These are phyloP conservation scores for Silurus lanzhouensis DNA, from an alignment of 2,797 vertebrate species.

Conservation along the genomic window DNA sequence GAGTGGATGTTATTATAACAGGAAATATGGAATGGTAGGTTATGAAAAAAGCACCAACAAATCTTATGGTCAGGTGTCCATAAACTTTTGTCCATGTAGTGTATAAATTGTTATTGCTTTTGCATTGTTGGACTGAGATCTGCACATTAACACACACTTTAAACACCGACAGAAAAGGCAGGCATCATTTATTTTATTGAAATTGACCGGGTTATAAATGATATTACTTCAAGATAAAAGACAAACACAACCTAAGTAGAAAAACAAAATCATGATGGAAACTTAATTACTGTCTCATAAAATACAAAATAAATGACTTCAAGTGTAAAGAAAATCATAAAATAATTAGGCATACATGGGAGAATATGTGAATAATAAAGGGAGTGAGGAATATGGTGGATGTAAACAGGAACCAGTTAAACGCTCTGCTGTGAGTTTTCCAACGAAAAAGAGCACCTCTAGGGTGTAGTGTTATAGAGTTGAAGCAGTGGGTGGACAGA, in stretches of 20 bases:
- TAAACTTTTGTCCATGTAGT: no score
- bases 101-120: no score
- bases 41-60: no score
- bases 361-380: constrained; percentile 10
- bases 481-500: no score
- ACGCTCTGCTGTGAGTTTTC: neutral
- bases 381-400: neutral
- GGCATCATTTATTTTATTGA: neutral
- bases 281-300: neutral
- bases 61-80: no score
- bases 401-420: constrained; percentile 14
- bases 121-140: neutral
- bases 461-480: neutral
- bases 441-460: neutral
- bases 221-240: neutral
- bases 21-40: no score
- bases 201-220: neutral
- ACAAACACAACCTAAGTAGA: neutral
- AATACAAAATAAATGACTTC: neutral
- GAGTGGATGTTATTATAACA: no score
- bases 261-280: neutral
- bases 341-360: neutral
- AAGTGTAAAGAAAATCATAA: constrained; percentile 1
- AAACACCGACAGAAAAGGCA: neutral
- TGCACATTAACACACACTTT: constrained; percentile 27